Conservation (phyloP, 1,140 invertebrate species). For the Sarcophaga peregrina region DNA sequence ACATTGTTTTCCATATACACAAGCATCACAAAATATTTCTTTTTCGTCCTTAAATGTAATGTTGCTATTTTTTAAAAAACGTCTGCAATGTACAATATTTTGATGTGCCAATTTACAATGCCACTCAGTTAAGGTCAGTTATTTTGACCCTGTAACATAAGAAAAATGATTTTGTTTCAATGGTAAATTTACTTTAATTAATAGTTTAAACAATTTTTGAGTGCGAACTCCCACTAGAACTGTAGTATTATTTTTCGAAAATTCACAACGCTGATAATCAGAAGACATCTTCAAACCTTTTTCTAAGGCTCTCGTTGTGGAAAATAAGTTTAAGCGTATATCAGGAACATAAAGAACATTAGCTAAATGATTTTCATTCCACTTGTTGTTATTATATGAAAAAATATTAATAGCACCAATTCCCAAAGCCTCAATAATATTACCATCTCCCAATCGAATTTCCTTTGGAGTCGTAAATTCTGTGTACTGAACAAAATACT, state of each 20-base stretch:
- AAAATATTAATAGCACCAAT: too few species aligned
- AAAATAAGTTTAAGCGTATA: too few species aligned
- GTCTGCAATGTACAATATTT: slow-evolving; percentile 61
- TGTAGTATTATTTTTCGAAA: not conserved
- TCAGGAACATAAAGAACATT: too few species aligned
- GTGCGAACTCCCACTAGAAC: not conserved
- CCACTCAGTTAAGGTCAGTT: slow-evolving; percentile 63
- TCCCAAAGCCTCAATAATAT: too few species aligned
- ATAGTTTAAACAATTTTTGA: not conserved
- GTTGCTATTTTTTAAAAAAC: slow-evolving; percentile 56
- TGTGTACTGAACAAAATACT: too few species aligned
- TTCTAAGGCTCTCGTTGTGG: too few species aligned
- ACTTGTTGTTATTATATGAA: too few species aligned
- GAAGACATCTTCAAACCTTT: not conserved
- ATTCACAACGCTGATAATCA: not conserved
- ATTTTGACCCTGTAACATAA: slow-evolving; percentile 49
- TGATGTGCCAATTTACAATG: slow-evolving; percentile 60
- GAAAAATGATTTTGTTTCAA: slow-evolving; percentile 1
- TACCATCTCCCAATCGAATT: too few species aligned
- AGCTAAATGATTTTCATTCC: too few species aligned
- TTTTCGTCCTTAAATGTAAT: slow-evolving; percentile 36
- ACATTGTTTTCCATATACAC: slow-evolving; percentile 64
- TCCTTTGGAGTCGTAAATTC: too few species aligned
- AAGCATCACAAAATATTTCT: slow-evolving; percentile 58
- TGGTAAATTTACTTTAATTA: not conserved